phyloP scores from a whole-genome alignment of 2,888 invertebrate species.

The Stenolophus ochropezus region DNA sequence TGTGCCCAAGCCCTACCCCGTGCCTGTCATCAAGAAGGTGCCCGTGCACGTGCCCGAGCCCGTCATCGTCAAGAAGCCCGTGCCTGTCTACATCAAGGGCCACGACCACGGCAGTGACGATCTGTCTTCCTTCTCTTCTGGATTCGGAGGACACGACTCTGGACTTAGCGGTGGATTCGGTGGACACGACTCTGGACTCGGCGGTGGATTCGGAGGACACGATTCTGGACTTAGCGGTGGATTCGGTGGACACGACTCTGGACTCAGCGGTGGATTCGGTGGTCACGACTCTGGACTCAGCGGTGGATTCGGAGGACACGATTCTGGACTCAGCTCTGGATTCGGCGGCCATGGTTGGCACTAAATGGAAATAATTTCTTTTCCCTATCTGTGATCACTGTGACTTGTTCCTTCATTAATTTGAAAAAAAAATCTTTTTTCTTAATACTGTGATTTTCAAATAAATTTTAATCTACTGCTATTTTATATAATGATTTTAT shows the following conservation, averaged over 20 bases:
- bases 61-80: too few relatives aligned
- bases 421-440: neutral
- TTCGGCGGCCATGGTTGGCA: slow-evolving; percentile 6
- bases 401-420: neutral
- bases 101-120: slow-evolving; percentile 16
- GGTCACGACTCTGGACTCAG: neutral
- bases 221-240: slow-evolving; percentile 1
- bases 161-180: slow-evolving; percentile 23
- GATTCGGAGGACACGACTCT: slow-evolving; percentile 10
- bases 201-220: neutral
- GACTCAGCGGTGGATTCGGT: neutral
- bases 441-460: neutral
- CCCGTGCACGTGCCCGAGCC: slow-evolving; percentile 31
- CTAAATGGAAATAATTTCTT: neutral
- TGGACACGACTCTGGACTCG: neutral
- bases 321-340: neutral
- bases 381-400: neutral
- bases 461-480: slow-evolving; percentile 5
- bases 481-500: neutral
- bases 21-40: slow-evolving; percentile 23
- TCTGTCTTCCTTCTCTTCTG: slow-evolving; percentile 7
- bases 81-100: slow-evolving; percentile 53
- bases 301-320: neutral
- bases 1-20: slow-evolving; percentile 35
- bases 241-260: slow-evolving; percentile 31